Conservation (phyloP, 2,797 vertebrate species). For the Hypotaenidia okinawae region DNA sequence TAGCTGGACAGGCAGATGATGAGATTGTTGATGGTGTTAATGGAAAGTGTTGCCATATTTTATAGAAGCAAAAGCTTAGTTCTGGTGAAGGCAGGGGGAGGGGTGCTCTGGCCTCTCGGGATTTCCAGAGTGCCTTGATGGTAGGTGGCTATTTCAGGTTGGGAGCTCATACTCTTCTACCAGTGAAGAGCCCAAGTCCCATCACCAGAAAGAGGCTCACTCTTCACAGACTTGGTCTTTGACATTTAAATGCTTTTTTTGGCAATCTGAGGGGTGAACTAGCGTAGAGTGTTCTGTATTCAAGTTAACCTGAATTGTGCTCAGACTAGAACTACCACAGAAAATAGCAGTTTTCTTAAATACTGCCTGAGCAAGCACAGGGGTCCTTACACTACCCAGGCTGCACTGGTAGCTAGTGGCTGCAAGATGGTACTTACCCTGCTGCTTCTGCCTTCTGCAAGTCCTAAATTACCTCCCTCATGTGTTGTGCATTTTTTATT, state of each 20-base stretch:
- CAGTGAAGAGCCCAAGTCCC: neutral
- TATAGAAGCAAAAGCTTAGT: neutral
- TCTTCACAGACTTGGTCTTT: neutral
- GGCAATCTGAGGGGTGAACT: neutral
- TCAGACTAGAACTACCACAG: neutral
- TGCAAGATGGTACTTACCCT: neutral
- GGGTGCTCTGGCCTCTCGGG: rapidly evolving
- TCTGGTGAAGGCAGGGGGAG: neutral
- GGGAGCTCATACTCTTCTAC: neutral
- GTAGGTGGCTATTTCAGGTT: neutral
- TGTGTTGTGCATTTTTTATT: neutral
- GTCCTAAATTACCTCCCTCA: neutral
- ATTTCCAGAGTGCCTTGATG: neutral
- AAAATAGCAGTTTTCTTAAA: neutral
- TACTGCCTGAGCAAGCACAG: neutral
- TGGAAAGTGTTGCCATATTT: neutral
- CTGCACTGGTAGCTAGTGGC: neutral
- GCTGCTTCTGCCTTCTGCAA: neutral
- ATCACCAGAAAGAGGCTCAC: neutral
- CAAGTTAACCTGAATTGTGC: neutral
- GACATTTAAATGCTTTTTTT: neutral
- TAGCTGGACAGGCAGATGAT: neutral
- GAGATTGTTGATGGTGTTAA: neutral
- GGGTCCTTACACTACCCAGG: neutral
- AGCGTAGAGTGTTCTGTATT: neutral